A percentile compares a stretch with the other conserved stretches of the same genome.
These are phyloP conservation scores for Colaptes auratus DNA, from an alignment of 2,113 vertebrate genomes.

Conservation along the genomic window DNA sequence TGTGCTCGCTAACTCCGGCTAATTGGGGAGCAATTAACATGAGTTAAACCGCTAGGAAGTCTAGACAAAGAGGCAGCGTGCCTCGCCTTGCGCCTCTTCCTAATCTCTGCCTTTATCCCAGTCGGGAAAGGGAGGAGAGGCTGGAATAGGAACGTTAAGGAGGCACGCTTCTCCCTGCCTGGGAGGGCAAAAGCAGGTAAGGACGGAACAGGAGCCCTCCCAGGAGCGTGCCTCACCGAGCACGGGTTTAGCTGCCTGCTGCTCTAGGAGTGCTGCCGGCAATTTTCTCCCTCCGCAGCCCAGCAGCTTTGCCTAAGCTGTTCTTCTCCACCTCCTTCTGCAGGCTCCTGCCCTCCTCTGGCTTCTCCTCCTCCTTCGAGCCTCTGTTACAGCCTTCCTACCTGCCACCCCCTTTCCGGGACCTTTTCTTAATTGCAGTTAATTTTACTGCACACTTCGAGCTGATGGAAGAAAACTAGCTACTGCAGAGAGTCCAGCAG, in stretches of 20 bases:
- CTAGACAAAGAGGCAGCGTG: not conserved
- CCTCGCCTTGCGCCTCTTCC: not conserved
- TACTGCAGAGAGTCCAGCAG: no score
- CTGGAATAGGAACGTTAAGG: not conserved
- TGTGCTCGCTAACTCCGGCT: conserved; percentile 23
- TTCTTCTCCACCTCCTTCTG: not conserved
- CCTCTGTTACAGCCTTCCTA: rapidly evolving
- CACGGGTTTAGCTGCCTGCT: no score
- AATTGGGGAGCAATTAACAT: conserved; percentile 59
- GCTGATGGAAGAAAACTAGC: not conserved
- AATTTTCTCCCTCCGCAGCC: rapidly evolving
- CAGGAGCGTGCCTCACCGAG: rapidly evolving
- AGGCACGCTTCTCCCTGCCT: not conserved
- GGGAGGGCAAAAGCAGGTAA: not conserved
- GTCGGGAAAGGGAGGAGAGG: not conserved
- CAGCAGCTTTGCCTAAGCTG: not conserved
- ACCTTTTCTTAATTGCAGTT: not conserved
- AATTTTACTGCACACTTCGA: not conserved
- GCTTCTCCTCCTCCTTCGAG: not conserved
- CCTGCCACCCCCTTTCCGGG: not conserved
- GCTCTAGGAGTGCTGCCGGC: rapidly evolving
- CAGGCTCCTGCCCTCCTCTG: not conserved
- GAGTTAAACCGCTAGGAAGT: not conserved
- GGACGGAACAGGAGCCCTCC: not conserved
- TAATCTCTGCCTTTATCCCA: not conserved